Evolutionary conservation across 2,113 vertebrate species (phyloP).

Genomic region (Vidua macroura): DNA sequence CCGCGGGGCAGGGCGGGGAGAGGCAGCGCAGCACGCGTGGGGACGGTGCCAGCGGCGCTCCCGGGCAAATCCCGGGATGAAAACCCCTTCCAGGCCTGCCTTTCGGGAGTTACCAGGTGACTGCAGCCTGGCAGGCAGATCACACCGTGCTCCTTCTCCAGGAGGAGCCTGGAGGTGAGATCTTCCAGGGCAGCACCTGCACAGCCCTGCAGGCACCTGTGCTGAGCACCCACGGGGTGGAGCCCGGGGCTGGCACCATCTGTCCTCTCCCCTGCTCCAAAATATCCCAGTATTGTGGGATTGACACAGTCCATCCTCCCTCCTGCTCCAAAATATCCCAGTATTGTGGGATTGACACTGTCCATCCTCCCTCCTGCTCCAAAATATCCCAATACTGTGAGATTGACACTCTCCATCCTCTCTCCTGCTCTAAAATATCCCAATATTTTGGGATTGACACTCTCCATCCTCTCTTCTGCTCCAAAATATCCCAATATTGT

Average conservation of each 20-base stretch:
- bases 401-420: neutral
- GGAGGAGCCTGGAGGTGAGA: neutral
- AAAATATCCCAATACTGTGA: neutral
- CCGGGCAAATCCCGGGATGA: neutral
- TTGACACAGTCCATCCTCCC: rapidly evolving
- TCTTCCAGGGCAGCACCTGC: neutral
- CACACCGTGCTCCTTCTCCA: neutral
- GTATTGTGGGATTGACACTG: rapidly evolving
- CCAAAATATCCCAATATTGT: neutral
- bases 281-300: neutral
- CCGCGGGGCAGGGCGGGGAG: neutral
- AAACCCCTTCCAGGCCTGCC: neutral
- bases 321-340: neutral
- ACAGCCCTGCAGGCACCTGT: neutral
- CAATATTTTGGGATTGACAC: too few species aligned
- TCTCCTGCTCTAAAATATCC: neutral
- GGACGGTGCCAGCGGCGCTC: neutral
- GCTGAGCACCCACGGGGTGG: neutral
- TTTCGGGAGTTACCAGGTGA: neutral
- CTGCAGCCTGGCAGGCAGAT: neutral
- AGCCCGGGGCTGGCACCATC: rapidly evolving
- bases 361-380: neutral
- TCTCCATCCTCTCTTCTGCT: rapidly evolving
- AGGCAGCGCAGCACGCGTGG: neutral
- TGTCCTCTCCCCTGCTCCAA: neutral